Evolutionary conservation across 2,888 invertebrate species (phyloP).

Genomic region (Galerucella pusilla): DNA sequence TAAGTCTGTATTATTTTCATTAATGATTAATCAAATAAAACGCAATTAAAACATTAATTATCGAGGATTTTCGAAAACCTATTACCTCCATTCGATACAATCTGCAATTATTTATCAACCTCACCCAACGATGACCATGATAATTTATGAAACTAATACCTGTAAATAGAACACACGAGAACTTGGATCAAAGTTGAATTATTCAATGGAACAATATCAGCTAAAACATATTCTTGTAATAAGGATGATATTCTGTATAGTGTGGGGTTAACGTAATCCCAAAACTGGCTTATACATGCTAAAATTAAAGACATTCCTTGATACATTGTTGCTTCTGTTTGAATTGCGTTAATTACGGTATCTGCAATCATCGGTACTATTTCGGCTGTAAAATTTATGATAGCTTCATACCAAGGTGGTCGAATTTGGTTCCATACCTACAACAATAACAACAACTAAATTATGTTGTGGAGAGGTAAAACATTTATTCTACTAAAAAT

Average conservation of each 20-base stretch:
- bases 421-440: slow-evolving; percentile 86
- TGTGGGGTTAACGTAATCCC: slow-evolving; percentile 75
- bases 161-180: slow-evolving; percentile 75
- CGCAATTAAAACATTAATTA: too few species aligned
- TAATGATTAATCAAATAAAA: too few species aligned
- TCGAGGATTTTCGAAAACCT: too few species aligned
- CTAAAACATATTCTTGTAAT: slow-evolving; percentile 77
- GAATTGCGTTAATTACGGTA: slow-evolving; percentile 76
- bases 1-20: too few species aligned
- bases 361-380: slow-evolving; percentile 74
- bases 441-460: slow-evolving; percentile 36
- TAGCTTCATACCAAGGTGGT: slow-evolving; percentile 81
- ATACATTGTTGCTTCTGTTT: slow-evolving; percentile 83
- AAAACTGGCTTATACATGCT: slow-evolving; percentile 75
- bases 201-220: slow-evolving; percentile 76
- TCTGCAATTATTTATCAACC: too few species aligned
- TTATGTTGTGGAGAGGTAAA: too few species aligned
- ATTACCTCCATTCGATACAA: too few species aligned
- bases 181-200: slow-evolving; percentile 79
- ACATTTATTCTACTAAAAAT: too few species aligned
- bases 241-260: slow-evolving; percentile 67
- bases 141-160: not conserved
- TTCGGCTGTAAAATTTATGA: slow-evolving; percentile 74
- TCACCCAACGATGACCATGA: too few species aligned
- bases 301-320: slow-evolving; percentile 82